These are phyloP conservation scores for Rhabdomys dilectus DNA, from an alignment of 2,113 vertebrate genomes.

Conservation along the genomic window DNA sequence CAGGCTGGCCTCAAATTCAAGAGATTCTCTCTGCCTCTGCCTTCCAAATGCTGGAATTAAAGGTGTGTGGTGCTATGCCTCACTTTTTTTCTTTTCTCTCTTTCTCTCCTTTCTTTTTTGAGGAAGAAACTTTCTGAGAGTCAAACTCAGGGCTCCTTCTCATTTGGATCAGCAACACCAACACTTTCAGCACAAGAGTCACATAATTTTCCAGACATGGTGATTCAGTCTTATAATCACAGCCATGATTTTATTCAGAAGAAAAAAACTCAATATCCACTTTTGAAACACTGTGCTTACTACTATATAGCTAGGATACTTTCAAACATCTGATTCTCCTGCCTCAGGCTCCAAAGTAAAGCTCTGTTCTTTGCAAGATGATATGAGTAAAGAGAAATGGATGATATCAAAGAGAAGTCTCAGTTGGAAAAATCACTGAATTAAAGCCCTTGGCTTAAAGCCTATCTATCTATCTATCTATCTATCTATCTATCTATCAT, in stretches of 20 bases:
- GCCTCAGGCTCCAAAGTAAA: not conserved
- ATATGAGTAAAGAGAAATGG: not conserved
- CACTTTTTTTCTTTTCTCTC: not conserved
- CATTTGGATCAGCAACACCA: not conserved
- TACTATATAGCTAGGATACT: not conserved
- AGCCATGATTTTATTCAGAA: not conserved
- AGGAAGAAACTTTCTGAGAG: not conserved
- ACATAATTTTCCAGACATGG: too few species aligned
- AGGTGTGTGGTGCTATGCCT: not conserved
- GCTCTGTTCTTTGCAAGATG: not conserved
- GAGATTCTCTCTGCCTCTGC: not conserved
- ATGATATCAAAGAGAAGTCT: not conserved
- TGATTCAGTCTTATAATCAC: not conserved
- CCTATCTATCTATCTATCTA: too few species aligned
- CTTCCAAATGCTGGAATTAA: not conserved
- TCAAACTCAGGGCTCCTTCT: not conserved
- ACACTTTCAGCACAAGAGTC: not conserved
- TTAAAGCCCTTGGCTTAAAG: not conserved
- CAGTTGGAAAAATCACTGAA: not conserved
- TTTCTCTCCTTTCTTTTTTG: not conserved
- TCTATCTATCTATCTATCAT: too few species aligned
- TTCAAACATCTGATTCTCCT: not conserved
- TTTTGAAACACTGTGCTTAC: not conserved
- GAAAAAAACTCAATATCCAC: not conserved
- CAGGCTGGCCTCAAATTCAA: not conserved